Evolutionary conservation across 2,113 vertebrate genomes (phyloP), one percentile per base, ranked within the genome.

Genomic region (Nycticryphes semicollaris): DNA sequence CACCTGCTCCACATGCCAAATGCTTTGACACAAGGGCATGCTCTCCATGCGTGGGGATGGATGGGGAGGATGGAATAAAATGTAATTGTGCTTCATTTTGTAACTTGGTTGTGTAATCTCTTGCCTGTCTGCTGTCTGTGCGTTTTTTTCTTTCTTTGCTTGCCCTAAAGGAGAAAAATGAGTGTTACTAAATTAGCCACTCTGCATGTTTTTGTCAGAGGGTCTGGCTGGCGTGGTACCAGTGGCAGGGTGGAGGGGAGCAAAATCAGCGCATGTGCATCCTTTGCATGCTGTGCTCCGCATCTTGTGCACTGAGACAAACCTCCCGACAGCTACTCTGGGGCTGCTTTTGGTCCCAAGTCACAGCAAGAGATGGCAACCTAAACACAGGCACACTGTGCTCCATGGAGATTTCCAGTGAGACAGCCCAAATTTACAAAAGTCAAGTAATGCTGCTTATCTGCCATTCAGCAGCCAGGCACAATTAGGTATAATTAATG

Each of bases 401-500:
- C 30, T 41, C 86, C 62, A 82, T 10, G 6, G 66, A 84, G 77
- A 7, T 79, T 93, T 80, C 77, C 91, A 84, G 90, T 7, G 12
- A 28, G 88, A 68, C 92, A 64, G 59, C 41, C 63, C 70, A 41
- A 35, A 25, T 22, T 7, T 45, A 45, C 81, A 53, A 41, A 80
- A 56, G 35, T 56, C 90, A 53, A 93, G 82, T 91, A 81, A 79
- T 1, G 37, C 57, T 54, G 57, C 85, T 94, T 92, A 90, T 64
- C 82, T 95, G 82, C 63, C 23, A 19, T 82, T 89, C 94, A 75
- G 64, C 70, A 68, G 84, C 35, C 74, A 92, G 93, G 54, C 37
- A 67, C n/a, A 67, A 93, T 96, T 87, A 94, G 27, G 68, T 78
- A 87, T 94, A 84, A 94, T 89, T 85, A 90, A 86, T 72, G 88